Conservation (phyloP, 2,113 vertebrate species). For the Plotosus lineatus region DNA sequence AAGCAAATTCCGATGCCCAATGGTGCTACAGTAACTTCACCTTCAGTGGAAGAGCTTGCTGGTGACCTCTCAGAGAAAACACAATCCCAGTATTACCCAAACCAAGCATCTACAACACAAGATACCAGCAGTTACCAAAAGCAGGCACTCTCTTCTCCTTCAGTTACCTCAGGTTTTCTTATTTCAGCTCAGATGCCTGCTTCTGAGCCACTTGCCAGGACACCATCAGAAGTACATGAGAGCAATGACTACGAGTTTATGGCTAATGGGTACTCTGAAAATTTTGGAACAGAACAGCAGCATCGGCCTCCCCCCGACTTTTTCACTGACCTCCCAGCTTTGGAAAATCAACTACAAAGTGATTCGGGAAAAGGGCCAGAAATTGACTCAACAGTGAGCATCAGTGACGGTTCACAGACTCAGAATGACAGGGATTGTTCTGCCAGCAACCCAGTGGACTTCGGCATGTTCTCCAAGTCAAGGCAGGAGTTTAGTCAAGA, state of each 20-base stretch:
- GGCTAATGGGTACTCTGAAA: conserved; percentile 72
- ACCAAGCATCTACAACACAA: conserved; percentile 83
- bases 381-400: conserved; percentile 69
- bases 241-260: conserved; percentile 71
- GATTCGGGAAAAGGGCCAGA: conserved; percentile 64
- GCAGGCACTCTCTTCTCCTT: conserved; percentile 74
- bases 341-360: conserved; percentile 62
- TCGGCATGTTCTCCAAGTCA: conserved; percentile 73
- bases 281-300: conserved; percentile 67
- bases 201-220: conserved; percentile 77
- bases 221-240: conserved; percentile 69
- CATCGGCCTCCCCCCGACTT: conserved; percentile 61
- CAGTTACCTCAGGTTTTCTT: conserved; percentile 89
- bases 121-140: conserved; percentile 75
- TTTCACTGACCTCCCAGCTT: conserved; percentile 60
- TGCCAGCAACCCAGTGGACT: conserved; percentile 69
- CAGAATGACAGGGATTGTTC: conserved; percentile 69
- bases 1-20: conserved; percentile 84
- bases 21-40: conserved; percentile 86
- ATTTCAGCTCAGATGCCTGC: conserved; percentile 77
- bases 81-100: conserved; percentile 87
- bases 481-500: conserved; percentile 76
- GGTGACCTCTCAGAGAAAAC: conserved; percentile 87
- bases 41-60: conserved; percentile 82
- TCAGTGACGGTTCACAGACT: conserved; percentile 71